phyloP scores from a whole-genome alignment of 2,888 invertebrate genomes.

The Acanthopleura granulata region DNA sequence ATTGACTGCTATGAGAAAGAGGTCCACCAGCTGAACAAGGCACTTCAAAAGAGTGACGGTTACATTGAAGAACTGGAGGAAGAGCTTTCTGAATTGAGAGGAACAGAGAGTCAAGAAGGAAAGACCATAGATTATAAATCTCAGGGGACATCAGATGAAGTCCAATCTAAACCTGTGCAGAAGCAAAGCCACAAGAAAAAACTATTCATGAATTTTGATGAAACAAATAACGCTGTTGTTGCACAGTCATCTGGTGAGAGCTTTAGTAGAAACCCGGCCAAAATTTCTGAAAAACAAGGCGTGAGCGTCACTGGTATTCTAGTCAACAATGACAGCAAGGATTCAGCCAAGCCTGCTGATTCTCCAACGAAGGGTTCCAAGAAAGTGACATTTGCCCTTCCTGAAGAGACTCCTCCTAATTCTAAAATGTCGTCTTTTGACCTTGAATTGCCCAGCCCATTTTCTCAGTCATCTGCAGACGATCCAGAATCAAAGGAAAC shows the following conservation, averaged over 20 bases:
- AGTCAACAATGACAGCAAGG: not conserved
- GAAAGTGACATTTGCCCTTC: not conserved
- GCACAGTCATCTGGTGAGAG: too few species aligned
- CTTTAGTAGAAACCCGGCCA: too few species aligned
- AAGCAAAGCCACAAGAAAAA: conserved; percentile 1
- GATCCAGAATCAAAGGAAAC: not conserved
- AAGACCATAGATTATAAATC: not conserved
- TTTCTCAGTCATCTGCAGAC: conserved; percentile 14
- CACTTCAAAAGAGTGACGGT: conserved; percentile 62
- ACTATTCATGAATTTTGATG: not conserved
- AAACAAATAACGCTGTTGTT: not conserved
- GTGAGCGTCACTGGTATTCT: not conserved
- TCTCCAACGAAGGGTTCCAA: not conserved
- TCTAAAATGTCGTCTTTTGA: conserved; percentile 24
- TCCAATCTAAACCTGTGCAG: not conserved
- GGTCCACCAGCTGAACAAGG: conserved; percentile 57
- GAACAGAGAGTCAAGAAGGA: not conserved
- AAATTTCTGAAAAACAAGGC: not conserved
- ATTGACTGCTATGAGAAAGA: conserved; percentile 61
- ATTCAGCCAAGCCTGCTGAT: not conserved
- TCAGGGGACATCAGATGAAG: not conserved
- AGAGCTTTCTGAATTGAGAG: conserved; percentile 35
- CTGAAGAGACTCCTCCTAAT: not conserved
- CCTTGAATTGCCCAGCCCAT: conserved; percentile 29
- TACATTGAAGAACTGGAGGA: conserved; percentile 62